Base-by-base conservation (phyloP, 2,888 invertebrate genomes). In the Clitarchus hookeri region DNA sequence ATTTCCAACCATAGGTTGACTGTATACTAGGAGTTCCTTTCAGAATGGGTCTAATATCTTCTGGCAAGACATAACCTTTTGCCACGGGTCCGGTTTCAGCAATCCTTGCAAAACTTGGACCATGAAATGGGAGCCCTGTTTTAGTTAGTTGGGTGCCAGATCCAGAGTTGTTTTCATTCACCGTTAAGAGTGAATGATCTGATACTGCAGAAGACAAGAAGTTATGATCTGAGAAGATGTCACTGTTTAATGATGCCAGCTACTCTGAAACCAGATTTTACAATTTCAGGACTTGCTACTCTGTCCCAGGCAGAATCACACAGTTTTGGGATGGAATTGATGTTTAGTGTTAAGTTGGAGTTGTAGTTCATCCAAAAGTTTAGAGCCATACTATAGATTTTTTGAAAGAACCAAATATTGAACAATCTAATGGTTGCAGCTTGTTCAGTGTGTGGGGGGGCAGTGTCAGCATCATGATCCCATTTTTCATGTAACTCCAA, bases 351-450 rank as follows among this genome's bases (percentile, higher is more conserved):
- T 79, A 79, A 6, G 26, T 79, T 79, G 12, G 79, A n/a, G 25
- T 79, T 79, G 79, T 12, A 79, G 79, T 79, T 79, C 79, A 79
- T 79, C 79, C 79, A 79, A n/a, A n/a, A 79, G 79, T 79, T 79
- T 25, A 79, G n/a, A 79, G 79, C 79, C 79, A 27, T 9, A 79
- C 6, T 79, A 23, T 19, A 79, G 23, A 79, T 79, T 79, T n/a
- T 12, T 79, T 79, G 27, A 79, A 79, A 26, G 16, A n/a, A 79
- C 79, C 79, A n/a, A 79, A 79, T 79, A 79, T 23, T 19, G 16
- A 79, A 79, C 26, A 23, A n/a, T n/a, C 79, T n/a, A 79, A 25
- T 79, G 79, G 79, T n/a, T 79, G 79, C 79, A 79, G 79, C 79
- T 79, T 79, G 79, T n/a, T 79, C 6, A 23, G 23, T 27, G 12